Evolutionary conservation across 2,113 vertebrate species (phyloP).

Genomic region (Urocitellus parryii): DNA sequence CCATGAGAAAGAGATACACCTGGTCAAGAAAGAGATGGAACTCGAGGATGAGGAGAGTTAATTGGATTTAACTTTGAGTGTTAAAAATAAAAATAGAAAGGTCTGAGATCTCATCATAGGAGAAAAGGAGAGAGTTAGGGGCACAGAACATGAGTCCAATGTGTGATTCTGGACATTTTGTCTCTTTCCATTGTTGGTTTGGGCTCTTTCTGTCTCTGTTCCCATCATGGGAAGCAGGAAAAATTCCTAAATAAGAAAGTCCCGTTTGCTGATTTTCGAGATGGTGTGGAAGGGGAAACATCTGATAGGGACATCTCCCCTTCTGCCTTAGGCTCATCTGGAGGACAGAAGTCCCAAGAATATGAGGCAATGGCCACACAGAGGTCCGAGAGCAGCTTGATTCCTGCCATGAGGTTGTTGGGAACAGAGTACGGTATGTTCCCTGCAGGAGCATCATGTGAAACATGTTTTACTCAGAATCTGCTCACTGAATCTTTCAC

Average conservation of each 20-base stretch:
- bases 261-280: neutral
- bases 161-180: neutral
- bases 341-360: neutral
- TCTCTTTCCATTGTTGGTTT: neutral
- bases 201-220: neutral
- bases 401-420: neutral
- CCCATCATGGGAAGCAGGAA: neutral
- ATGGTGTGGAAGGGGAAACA: neutral
- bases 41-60: neutral
- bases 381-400: neutral
- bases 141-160: neutral
- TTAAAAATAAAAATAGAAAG: neutral
- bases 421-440: neutral
- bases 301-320: neutral
- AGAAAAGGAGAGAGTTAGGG: neutral
- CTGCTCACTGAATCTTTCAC: conserved; percentile 8
- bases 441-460: neutral
- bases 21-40: neutral
- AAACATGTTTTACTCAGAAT: conserved; percentile 29
- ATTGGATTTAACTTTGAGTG: neutral
- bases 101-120: neutral
- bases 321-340: neutral
- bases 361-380: neutral
- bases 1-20: neutral
- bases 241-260: neutral